These are phyloP conservation scores for Dysmachus trigonus DNA, from an alignment of 2,888 invertebrate genomes.

Conservation along the genomic window DNA sequence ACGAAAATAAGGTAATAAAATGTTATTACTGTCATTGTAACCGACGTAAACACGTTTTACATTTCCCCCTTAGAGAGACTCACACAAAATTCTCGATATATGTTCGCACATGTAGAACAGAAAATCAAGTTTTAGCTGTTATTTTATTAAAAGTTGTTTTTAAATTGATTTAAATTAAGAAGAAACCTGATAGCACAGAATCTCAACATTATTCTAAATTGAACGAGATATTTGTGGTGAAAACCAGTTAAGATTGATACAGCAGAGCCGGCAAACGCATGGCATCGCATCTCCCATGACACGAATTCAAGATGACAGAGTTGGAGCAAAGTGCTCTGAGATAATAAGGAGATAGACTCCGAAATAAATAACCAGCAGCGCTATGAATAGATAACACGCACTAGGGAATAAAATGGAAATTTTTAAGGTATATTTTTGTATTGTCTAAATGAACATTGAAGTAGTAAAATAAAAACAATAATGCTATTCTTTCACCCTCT, in stretches of 20 bases:
- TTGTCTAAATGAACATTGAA: neutral
- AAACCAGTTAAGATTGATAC: neutral
- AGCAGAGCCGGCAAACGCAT: neutral
- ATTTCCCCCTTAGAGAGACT: neutral
- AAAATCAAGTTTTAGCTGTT: neutral
- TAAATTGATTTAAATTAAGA: neutral
- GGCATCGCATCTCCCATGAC: neutral
- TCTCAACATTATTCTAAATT: neutral
- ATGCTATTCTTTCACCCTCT: neutral
- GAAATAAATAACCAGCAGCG: neutral
- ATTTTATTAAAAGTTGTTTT: neutral
- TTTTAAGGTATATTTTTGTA: neutral
- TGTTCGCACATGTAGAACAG: neutral
- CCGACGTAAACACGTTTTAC: neutral
- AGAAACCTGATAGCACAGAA: neutral
- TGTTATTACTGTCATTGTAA: neutral
- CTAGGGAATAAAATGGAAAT: neutral
- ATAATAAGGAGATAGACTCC: neutral
- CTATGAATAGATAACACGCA: neutral
- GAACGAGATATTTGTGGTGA: neutral
- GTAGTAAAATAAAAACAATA: neutral
- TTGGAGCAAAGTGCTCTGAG: neutral
- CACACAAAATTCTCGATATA: neutral
- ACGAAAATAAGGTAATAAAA: neutral
- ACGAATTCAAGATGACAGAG: neutral